A percentile compares a stretch with the other conserved stretches of the same genome.
Evolutionary conservation across 2,797 vertebrate genomes (phyloP).

Genomic region (Gallinago nigripennis): DNA sequence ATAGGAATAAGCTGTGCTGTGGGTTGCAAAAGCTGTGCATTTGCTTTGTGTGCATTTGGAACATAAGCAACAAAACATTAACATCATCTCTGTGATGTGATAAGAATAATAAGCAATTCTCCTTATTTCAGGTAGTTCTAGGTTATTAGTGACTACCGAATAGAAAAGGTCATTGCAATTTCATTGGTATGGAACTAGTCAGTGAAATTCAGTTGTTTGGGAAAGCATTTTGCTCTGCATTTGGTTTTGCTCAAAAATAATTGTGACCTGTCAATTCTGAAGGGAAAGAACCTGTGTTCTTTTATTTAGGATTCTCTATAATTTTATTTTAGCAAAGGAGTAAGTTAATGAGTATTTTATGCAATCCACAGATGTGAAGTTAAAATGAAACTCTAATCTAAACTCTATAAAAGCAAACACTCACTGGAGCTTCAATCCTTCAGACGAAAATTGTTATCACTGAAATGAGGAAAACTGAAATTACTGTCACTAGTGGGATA

Average conservation of each 20-base stretch:
- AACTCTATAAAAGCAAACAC: neutral
- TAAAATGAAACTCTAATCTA: neutral
- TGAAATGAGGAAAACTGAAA: neutral
- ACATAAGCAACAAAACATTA: neutral
- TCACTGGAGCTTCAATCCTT: neutral
- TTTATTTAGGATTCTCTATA: neutral
- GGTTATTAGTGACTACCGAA: neutral
- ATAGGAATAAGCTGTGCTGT: neutral
- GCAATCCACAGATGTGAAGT: neutral
- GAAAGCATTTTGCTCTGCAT: neutral
- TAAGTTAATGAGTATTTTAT: neutral
- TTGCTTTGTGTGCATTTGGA: neutral
- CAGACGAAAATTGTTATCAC: neutral
- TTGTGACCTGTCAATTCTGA: neutral
- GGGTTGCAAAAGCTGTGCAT: neutral
- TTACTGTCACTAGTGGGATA: neutral
- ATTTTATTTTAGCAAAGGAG: neutral
- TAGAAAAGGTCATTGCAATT: neutral
- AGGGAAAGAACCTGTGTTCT: neutral
- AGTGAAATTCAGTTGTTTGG: neutral
- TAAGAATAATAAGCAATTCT: neutral
- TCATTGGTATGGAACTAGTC: neutral
- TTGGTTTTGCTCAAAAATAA: constrained; percentile 10
- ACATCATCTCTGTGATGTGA: neutral
- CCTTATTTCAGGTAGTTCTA: neutral